Percentiles rank a stretch among this genome's conserved stretches.
Evolutionary conservation across 2,888 invertebrate genomes (phyloP).

Genomic region (Abscondita cerata): DNA sequence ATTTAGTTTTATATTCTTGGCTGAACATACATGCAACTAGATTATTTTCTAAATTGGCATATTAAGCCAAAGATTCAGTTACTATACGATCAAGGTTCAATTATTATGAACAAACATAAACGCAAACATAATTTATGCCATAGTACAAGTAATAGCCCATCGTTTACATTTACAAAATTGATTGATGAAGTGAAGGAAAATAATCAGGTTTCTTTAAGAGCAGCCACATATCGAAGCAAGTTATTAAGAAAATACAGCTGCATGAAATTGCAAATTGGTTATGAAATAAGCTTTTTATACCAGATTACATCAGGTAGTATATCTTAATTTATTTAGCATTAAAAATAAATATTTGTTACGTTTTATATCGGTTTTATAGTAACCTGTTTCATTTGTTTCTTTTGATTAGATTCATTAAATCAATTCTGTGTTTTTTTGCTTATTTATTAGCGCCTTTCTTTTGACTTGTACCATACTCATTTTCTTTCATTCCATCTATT

Average conservation of each 20-base stretch:
- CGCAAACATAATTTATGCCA: too few species aligned
- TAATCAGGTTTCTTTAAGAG: neutral
- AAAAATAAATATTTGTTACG: neutral
- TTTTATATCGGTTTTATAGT: too few species aligned
- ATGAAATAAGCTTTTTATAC: conserved; percentile 1
- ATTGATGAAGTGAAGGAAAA: neutral
- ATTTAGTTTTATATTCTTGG: conserved; percentile 42
- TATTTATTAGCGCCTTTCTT: too few species aligned
- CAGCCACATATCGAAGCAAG: neutral
- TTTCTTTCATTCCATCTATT: too few species aligned
- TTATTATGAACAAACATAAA: neutral
- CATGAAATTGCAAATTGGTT: conserved; percentile 10
- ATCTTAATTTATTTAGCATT: neutral
- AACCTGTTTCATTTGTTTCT: too few species aligned
- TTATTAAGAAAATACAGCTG: conserved; percentile 9
- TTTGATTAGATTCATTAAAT: too few species aligned
- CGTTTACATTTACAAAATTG: neutral
- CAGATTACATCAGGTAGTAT: neutral
- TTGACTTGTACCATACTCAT: too few species aligned
- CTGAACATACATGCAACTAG: conserved; percentile 18
- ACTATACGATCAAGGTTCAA: neutral
- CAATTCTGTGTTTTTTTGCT: too few species aligned
- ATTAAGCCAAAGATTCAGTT: conserved; percentile 4
- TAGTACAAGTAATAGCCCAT: too few species aligned
- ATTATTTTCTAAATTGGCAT: conserved; percentile 21